Percentiles rank a stretch among this genome's conserved stretches.
These are phyloP conservation scores for Psophia crepitans DNA, from an alignment of 2,113 vertebrate genomes.

Conservation along the genomic window DNA sequence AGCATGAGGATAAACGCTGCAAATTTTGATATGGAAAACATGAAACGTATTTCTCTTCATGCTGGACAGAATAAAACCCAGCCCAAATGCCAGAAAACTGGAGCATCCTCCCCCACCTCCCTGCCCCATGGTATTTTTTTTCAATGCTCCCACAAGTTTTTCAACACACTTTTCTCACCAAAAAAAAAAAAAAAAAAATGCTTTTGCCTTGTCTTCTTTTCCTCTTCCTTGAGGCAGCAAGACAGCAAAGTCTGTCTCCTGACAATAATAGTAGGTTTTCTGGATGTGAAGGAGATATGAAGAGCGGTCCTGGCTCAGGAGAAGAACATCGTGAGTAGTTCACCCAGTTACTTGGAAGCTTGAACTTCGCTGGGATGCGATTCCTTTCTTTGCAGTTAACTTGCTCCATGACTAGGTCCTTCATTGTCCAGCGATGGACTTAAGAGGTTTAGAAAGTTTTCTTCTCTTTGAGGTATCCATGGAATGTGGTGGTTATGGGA, in stretches of 20 bases:
- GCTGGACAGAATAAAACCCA: not conserved
- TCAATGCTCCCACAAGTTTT: not conserved
- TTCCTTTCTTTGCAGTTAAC: not conserved
- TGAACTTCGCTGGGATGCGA: not conserved
- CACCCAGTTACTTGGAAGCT: not conserved
- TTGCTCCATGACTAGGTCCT: not conserved
- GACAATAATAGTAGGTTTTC: not conserved
- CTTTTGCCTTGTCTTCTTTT: not conserved
- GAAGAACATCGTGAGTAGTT: not conserved
- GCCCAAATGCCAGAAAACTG: not conserved
- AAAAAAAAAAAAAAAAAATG: not conserved
- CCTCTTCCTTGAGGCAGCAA: not conserved
- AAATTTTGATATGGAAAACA: not conserved
- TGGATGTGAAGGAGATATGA: fast-evolving
- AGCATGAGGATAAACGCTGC: not conserved
- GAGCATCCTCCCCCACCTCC: not conserved
- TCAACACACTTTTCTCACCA: not conserved
- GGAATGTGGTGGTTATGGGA: not conserved
- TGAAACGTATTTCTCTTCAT: not conserved
- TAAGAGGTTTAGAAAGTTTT: not conserved
- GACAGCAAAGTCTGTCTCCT: not conserved
- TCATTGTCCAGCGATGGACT: fast-evolving
- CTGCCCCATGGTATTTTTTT: not conserved
- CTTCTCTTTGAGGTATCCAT: not conserved
- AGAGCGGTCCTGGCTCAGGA: not conserved